Percentiles rank a stretch among this genome's conserved stretches.
These are phyloP conservation scores for Herpailurus yagouaroundi DNA, from an alignment of 2,113 vertebrate genomes.

Conservation along the genomic window DNA sequence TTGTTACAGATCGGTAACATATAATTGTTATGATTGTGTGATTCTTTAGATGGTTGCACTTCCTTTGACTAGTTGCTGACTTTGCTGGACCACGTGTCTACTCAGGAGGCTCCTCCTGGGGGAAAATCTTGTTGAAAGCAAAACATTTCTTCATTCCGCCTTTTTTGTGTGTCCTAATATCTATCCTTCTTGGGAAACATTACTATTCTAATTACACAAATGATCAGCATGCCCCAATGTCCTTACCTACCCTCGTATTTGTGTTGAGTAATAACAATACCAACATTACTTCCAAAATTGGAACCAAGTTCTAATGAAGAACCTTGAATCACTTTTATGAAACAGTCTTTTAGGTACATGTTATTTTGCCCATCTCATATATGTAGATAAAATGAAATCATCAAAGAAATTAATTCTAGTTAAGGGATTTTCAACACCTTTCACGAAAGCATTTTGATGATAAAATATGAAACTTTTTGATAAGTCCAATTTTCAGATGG, in stretches of 20 bases:
- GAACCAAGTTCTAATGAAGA: neutral
- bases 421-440: neutral
- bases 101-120: neutral
- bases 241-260: neutral
- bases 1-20: neutral
- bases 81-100: neutral
- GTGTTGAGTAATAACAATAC: neutral
- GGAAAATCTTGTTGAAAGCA: neutral
- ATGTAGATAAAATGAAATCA: neutral
- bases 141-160: neutral
- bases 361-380: neutral
- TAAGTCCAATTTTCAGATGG: neutral
- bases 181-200: neutral
- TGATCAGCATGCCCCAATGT: neutral
- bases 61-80: neutral
- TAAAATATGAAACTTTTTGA: neutral
- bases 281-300: neutral
- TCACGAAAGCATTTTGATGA: neutral
- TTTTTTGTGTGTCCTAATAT: neutral
- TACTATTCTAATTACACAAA: neutral
- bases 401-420: slow-evolving; percentile 17
- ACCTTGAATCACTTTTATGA: neutral
- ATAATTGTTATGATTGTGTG: neutral
- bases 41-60: neutral
- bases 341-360: neutral